Evolutionary conservation across 1,140 invertebrate species (phyloP).

Genomic region (Dufourea novaeangliae): DNA sequence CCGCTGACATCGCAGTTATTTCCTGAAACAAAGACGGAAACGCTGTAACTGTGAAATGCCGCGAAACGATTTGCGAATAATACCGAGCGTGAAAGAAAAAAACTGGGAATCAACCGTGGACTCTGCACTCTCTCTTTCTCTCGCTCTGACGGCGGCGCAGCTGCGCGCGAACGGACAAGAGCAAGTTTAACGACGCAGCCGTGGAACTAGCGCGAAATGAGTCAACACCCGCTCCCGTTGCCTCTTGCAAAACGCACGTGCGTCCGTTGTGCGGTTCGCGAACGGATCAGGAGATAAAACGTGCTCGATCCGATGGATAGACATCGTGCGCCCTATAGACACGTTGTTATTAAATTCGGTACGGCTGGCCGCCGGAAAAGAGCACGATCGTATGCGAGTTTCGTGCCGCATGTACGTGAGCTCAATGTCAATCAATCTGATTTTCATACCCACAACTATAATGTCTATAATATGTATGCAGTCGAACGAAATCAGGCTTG

Average conservation of each 20-base stretch:
- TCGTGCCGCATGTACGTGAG: constrained; percentile 14
- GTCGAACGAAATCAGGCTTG: background rate
- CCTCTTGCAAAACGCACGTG: constrained; percentile 55
- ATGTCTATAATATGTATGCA: background rate
- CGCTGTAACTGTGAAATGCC: constrained; percentile 3
- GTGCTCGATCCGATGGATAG: background rate
- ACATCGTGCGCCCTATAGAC: background rate
- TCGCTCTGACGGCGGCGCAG: constrained; percentile 40
- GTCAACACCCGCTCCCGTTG: constrained; percentile 45
- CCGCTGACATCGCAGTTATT: constrained; percentile 47
- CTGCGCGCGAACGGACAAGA: constrained; percentile 50
- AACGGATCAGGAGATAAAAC: constrained; percentile 45
- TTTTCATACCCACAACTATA: constrained; percentile 18
- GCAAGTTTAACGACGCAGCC: constrained; percentile 13
- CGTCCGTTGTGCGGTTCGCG: constrained; percentile 41
- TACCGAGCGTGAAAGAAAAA: constrained; percentile 19
- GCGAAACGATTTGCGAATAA: constrained; percentile 40
- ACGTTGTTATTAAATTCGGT: constrained; percentile 25
- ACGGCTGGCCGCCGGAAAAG: background rate
- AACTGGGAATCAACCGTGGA: constrained; percentile 45
- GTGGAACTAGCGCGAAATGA: constrained; percentile 58
- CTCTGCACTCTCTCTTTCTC: constrained; percentile 47
- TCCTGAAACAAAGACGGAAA: constrained; percentile 58
- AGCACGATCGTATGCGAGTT: constrained; percentile 14
- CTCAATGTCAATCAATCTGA: constrained; percentile 11